These are phyloP conservation scores for Australoheros scitulus DNA, from an alignment of 2,113 vertebrate genomes.

Conservation along the genomic window DNA sequence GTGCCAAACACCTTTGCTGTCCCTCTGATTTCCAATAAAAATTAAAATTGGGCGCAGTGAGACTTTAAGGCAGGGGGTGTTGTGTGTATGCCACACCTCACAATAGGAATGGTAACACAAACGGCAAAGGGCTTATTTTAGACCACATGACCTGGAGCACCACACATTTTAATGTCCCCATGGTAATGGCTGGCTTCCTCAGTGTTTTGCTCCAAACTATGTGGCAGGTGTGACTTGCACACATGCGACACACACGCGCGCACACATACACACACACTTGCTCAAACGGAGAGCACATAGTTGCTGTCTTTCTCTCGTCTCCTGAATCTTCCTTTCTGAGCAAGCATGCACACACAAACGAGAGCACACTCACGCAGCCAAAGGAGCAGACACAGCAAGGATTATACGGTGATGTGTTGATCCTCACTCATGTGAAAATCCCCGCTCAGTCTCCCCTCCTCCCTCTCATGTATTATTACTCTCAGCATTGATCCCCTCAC, in stretches of 20 bases:
- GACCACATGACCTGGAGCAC: slow-evolving; percentile 63
- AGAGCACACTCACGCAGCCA: slow-evolving; percentile 27
- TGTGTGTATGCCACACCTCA: slow-evolving; percentile 46
- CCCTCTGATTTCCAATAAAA: slow-evolving; percentile 79
- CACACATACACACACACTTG: slow-evolving; percentile 21
- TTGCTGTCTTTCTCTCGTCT: slow-evolving; percentile 27
- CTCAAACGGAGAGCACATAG: not conserved
- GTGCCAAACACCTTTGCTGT: slow-evolving; percentile 78
- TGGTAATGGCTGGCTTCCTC: slow-evolving; percentile 70
- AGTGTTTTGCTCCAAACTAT: slow-evolving; percentile 45
- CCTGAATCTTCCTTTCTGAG: slow-evolving; percentile 17
- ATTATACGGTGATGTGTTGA: slow-evolving; percentile 53
- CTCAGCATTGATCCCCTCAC: slow-evolving; percentile 70
- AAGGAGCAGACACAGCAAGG: slow-evolving; percentile 49
- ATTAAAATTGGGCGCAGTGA: slow-evolving; percentile 72
- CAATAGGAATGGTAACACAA: slow-evolving; percentile 73
- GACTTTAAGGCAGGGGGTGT: slow-evolving; percentile 46
- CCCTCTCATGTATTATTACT: slow-evolving; percentile 69
- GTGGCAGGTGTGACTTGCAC: slow-evolving; percentile 62
- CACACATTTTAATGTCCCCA: slow-evolving; percentile 75
- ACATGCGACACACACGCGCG: slow-evolving; percentile 23
- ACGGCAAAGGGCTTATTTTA: slow-evolving; percentile 75
- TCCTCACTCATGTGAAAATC: slow-evolving; percentile 77
- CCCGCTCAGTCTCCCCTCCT: slow-evolving; percentile 60
- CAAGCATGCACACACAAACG: slow-evolving; percentile 16